Conservation (phyloP, 2,113 vertebrate genomes). For the Rhinoderma darwinii region DNA sequence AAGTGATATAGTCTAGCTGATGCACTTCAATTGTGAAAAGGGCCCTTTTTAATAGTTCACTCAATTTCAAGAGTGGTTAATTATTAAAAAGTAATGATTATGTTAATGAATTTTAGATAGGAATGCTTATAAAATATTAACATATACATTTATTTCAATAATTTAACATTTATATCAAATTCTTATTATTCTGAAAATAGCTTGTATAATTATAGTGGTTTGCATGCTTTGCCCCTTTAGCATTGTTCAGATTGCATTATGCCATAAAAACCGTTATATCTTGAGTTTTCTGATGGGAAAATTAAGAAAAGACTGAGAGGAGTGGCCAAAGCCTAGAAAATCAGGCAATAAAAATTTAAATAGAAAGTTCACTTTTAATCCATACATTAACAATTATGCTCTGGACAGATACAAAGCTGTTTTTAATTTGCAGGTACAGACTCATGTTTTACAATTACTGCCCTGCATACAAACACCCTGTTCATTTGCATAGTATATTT, state of each 20-base stretch:
- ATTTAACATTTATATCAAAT: neutral
- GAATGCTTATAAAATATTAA: constrained; percentile 24
- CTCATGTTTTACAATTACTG: no score
- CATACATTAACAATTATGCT: no score
- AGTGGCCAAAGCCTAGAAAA: no score
- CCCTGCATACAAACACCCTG: no score
- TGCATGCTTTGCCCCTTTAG: neutral
- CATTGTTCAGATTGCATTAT: neutral
- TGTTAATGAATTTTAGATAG: constrained; percentile 20
- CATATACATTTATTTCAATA: neutral
- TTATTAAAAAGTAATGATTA: neutral
- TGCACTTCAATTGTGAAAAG: neutral
- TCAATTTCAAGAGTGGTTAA: neutral
- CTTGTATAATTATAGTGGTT: neutral
- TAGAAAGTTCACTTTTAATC: no score
- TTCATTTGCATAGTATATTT: no score
- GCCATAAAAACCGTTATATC: neutral
- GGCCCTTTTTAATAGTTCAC: no score
- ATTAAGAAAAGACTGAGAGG: no score
- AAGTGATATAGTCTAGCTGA: neutral
- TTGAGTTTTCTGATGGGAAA: neutral
- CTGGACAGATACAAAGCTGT: no score
- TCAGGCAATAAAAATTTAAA: no score
- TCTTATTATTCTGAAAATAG: neutral
- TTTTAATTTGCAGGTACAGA: no score